A percentile compares a stretch with the other conserved stretches of the same genome.
Conservation (phyloP, 2,113 vertebrate species). For the Corythoichthys haematopterus region DNA sequence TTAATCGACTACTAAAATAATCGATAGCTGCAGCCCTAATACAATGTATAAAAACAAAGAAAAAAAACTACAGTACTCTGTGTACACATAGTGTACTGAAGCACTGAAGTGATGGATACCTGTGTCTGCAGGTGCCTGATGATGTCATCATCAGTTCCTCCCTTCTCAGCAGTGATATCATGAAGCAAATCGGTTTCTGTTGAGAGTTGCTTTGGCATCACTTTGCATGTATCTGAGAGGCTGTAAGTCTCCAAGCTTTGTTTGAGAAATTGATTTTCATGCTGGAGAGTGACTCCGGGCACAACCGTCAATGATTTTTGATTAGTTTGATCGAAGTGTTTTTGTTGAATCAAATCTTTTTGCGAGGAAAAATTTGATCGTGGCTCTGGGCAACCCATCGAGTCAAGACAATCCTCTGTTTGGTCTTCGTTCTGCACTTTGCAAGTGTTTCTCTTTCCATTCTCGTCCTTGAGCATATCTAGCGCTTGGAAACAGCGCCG, state of each 20-base stretch:
- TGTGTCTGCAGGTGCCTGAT: slow-evolving; percentile 42
- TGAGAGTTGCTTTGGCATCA: slow-evolving; percentile 2
- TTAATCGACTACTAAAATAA: no score
- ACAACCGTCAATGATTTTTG: background rate
- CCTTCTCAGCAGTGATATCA: background rate
- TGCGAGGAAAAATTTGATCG: background rate
- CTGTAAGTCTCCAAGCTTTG: slow-evolving; percentile 24
- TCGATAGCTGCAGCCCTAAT: no score
- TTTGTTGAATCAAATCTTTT: slow-evolving; percentile 5
- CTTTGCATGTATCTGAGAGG: background rate
- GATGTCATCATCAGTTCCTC: slow-evolving; percentile 8
- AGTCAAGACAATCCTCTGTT: slow-evolving; percentile 1
- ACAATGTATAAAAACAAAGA: no score
- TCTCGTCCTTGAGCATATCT: slow-evolving; percentile 20
- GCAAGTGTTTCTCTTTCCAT: background rate
- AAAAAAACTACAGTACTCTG: no score
- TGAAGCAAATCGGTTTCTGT: background rate
- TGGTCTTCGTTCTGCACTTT: background rate
- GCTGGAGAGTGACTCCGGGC: slow-evolving; percentile 36
- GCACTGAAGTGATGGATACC: slow-evolving; percentile 29
- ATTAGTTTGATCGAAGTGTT: background rate
- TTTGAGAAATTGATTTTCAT: slow-evolving; percentile 53
- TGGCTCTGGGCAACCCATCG: background rate
- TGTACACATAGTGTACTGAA: no score
- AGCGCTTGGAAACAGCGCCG: slow-evolving; percentile 48